These are phyloP conservation scores for Entelurus aequoreus DNA, from an alignment of 2,113 vertebrate genomes.

Conservation along the genomic window DNA sequence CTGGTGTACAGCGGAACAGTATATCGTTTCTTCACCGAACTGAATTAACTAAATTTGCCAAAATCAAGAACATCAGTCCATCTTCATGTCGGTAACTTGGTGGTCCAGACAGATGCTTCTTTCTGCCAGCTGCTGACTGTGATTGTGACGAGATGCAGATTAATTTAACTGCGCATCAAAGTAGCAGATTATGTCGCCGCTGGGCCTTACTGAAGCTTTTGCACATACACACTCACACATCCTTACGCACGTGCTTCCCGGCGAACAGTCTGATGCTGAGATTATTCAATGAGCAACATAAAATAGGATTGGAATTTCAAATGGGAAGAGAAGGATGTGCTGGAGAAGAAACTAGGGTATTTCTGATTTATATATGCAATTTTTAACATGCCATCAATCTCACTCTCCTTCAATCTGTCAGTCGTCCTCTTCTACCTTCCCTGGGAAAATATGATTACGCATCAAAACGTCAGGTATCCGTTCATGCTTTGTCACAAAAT, in stretches of 20 bases:
- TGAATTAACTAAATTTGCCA: not conserved
- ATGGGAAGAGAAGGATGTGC: constrained; percentile 9
- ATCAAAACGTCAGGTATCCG: not conserved
- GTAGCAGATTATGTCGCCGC: constrained; percentile 27
- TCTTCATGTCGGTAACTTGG: not conserved
- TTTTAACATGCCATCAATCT: constrained; percentile 3
- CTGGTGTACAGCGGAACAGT: not conserved
- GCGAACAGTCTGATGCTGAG: constrained; percentile 19
- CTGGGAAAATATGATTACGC: constrained; percentile 8
- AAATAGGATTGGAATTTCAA: constrained; percentile 25
- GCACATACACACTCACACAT: not conserved
- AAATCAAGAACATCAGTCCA: not conserved
- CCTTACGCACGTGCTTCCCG: constrained; percentile 13
- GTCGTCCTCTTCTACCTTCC: constrained; percentile 1
- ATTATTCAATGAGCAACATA: constrained; percentile 41
- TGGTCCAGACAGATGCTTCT: constrained; percentile 32
- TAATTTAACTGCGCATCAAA: constrained; percentile 55
- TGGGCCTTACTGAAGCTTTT: not conserved
- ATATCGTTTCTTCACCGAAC: too few species aligned
- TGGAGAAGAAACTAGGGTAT: not conserved
- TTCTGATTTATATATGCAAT: constrained; percentile 8
- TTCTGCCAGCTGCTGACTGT: constrained; percentile 27
- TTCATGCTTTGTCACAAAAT: not conserved
- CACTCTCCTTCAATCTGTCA: not conserved
- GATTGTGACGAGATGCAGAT: constrained; percentile 40